phyloP scores from a whole-genome alignment of 1,140 invertebrate genomes.

The Metaphire vulgaris region DNA sequence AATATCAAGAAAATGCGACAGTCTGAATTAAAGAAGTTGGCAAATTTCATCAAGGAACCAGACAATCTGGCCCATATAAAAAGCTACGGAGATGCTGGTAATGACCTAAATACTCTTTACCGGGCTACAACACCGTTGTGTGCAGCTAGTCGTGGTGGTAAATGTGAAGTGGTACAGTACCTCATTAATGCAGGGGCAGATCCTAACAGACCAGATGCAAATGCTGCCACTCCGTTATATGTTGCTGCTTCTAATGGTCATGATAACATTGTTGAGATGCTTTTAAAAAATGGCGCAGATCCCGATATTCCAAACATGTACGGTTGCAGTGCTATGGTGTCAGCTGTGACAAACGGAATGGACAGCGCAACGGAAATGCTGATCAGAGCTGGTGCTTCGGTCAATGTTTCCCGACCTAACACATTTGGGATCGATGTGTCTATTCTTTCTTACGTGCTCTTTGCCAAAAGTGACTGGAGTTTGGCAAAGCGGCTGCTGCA shows the following conservation, averaged over 20 bases:
- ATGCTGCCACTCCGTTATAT: neutral
- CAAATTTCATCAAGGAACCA: neutral
- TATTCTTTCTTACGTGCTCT: neutral
- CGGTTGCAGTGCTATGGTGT: neutral
- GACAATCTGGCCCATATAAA: neutral
- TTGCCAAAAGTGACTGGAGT: neutral
- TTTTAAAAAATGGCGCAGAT: neutral
- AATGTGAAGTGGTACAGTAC: neutral
- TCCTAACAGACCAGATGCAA: neutral
- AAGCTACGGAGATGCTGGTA: neutral
- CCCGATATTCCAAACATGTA: neutral
- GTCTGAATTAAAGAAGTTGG: neutral
- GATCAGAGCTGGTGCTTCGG: neutral
- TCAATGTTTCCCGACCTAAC: neutral
- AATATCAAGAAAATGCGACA: neutral
- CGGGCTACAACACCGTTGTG: neutral
- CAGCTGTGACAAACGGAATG: neutral
- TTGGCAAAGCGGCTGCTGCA: neutral
- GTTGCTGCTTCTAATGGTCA: neutral
- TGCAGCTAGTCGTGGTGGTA: neutral
- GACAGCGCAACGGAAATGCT: neutral
- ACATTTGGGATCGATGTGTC: neutral
- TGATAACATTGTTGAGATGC: neutral
- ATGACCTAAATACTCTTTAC: neutral
- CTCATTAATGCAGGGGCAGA: neutral